Percentiles rank a stretch among this genome's conserved stretches.
Conservation (phyloP, 2,113 vertebrate genomes). For the Panthera uncia region DNA sequence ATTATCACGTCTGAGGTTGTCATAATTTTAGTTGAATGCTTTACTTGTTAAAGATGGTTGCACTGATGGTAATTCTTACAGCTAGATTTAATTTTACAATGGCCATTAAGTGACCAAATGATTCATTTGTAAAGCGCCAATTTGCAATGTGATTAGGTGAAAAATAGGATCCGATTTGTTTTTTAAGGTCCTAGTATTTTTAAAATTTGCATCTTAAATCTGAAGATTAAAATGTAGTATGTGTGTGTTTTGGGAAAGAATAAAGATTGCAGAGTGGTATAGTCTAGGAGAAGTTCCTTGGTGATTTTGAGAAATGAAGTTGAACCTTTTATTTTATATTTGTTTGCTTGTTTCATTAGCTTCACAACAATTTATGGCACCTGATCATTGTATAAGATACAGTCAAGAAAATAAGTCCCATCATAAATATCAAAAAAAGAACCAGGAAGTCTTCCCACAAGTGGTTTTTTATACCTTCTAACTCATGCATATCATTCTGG, state of each 20-base stretch:
- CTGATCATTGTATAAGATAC: slow-evolving; percentile 46
- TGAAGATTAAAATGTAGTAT: slow-evolving; percentile 31
- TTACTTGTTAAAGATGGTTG: slow-evolving; percentile 26
- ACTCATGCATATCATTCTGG: slow-evolving; percentile 22
- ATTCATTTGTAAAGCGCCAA: slow-evolving; percentile 13
- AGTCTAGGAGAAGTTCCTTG: background rate
- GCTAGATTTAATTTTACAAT: slow-evolving; percentile 48
- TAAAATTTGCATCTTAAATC: background rate
- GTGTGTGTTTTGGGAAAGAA: background rate
- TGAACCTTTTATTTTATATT: slow-evolving; percentile 11
- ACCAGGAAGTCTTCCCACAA: background rate
- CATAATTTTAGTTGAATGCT: slow-evolving; percentile 1
- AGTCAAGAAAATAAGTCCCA: slow-evolving; percentile 17
- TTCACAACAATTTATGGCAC: background rate
- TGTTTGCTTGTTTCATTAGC: background rate
- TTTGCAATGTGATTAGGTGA: background rate
- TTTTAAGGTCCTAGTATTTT: background rate
- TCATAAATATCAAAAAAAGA: slow-evolving; percentile 31
- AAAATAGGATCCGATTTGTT: background rate
- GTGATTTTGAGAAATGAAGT: slow-evolving; percentile 26
- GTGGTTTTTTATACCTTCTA: slow-evolving; percentile 29
- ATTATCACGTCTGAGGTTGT: background rate
- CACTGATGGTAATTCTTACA: background rate
- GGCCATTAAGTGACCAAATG: background rate
- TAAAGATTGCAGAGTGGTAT: background rate